Evolutionary conservation across 1,140 invertebrate genomes (phyloP).

Genomic region (Lepidurus apus): DNA sequence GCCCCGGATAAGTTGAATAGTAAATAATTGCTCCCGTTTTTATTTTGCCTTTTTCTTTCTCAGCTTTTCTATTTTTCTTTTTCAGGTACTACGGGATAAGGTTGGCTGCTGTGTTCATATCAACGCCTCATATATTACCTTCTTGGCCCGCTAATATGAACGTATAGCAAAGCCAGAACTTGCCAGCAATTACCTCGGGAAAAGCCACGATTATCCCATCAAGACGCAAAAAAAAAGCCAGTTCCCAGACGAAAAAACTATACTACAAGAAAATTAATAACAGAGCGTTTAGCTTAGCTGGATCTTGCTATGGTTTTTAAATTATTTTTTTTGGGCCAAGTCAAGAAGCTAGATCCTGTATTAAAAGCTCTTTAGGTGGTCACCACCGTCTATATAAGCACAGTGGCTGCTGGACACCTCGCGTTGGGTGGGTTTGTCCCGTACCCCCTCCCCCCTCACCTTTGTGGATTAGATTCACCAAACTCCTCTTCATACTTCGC

Average conservation of each 20-base stretch:
- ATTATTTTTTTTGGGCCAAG: not conserved
- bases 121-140: constrained; percentile 3
- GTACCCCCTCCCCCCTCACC: no score
- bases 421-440: not conserved
- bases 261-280: constrained; percentile 1
- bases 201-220: constrained; percentile 9
- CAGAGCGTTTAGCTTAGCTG: constrained; percentile 1
- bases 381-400: not conserved
- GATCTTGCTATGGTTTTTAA: not conserved
- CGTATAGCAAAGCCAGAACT: not conserved
- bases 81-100: not conserved
- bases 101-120: constrained; percentile 15
- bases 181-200: constrained; percentile 12
- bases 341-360: not conserved
- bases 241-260: not conserved
- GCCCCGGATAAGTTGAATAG: no score
- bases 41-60: not conserved
- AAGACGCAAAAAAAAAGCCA: not conserved
- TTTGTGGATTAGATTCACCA: no score
- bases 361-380: not conserved
- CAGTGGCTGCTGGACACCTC: not conserved
- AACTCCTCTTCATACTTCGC: no score
- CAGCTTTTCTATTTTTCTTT: not conserved
- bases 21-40: not conserved
- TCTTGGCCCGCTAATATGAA: not conserved